Evolutionary conservation across 2,797 vertebrate species (phyloP).

Genomic region (Peromyscus nudipes): DNA sequence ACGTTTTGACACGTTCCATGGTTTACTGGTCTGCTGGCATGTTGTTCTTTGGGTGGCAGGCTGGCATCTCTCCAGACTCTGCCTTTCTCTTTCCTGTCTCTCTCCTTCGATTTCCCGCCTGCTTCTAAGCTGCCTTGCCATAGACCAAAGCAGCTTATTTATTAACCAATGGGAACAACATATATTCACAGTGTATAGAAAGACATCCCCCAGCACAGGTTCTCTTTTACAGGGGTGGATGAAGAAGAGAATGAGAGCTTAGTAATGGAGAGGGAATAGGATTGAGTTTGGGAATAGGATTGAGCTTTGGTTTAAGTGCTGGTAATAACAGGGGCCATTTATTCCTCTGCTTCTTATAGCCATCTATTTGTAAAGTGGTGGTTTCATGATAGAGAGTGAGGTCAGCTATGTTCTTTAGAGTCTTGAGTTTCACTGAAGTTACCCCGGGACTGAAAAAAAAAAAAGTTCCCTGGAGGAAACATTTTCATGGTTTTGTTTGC

Average conservation of each 20-base stretch:
- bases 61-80: no score
- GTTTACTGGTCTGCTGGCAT: no score
- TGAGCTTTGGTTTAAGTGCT: background rate
- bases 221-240: background rate
- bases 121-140: no score
- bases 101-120: no score
- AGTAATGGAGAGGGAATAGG: background rate
- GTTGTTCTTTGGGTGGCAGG: no score
- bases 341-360: background rate
- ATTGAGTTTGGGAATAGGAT: background rate
- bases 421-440: background rate
- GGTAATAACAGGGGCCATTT: background rate
- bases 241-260: background rate
- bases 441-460: background rate
- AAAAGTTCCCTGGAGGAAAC: background rate
- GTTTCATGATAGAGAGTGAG: conserved; percentile 24
- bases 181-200: no score
- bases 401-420: conserved; percentile 4
- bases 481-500: background rate
- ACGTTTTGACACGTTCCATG: no score
- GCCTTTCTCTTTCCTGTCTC: no score
- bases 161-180: no score
- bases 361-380: background rate
- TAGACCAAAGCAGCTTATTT: no score
- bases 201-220: no score